Base-by-base conservation (phyloP, 2,113 vertebrate genomes). In the Tor tambroides region DNA sequence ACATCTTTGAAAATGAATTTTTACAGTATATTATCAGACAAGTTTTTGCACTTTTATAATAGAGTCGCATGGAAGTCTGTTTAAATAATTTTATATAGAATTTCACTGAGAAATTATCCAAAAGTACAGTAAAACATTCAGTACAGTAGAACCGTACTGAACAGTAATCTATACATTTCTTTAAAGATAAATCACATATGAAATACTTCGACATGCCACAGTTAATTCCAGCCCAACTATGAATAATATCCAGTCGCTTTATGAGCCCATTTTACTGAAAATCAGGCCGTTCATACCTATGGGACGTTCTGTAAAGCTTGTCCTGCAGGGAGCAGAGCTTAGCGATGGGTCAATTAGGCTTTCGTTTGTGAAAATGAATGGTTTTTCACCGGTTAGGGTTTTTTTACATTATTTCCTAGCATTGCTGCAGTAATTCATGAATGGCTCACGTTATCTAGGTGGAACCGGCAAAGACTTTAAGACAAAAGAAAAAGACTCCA, bases 381-480 rank as follows among this genome's bases (percentile, higher is more conserved):
- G 17, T 28, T 8, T 59, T 51, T 11, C 32, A 9, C 43, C 21
- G 21, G 23, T 10, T 43, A 5, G 14, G 51, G 51, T 54, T 11
- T 61, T 14, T 59, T 46, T 67, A 14, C 85, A 23, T 41, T 26
- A 85, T 23, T 41, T 67, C 5, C 26, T 46, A 21, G 35, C 61
- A 26, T 65, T 28, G 26, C 26, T 79, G 17, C 15, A 32, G 30
- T 54, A 6, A 6, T 86, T 77, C 17, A 14, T 84, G 23, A 87
- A 49, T 30, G 15, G 74, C 65, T 65, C 14, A 14, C 35, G 32
- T 30, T 35, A 76, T 41, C 78, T 56, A 14, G 28, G 19, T 78
- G 49, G 56, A 88, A 86, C 32, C 56, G 23, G 21, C 15, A 1
- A 83, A 54, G 30, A 83, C 19, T 72, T 35, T 80, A 7, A 46